Evolutionary conservation across 2,888 invertebrate genomes (phyloP).

Genomic region (Blomia tropicalis): DNA sequence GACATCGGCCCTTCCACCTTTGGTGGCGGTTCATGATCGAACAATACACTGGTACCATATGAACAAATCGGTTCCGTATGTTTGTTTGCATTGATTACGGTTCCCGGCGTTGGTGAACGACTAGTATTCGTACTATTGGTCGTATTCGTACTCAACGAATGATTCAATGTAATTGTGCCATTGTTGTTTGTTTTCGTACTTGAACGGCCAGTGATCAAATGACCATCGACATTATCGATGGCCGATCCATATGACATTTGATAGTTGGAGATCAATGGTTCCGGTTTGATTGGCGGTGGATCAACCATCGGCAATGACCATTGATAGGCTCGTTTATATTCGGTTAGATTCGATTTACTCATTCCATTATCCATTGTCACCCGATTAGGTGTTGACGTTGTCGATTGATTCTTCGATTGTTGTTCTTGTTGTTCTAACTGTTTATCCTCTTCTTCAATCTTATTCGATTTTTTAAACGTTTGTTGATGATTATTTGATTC

Average conservation of each 20-base stretch:
- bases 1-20: neutral
- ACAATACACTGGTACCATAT: neutral
- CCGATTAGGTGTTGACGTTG: neutral
- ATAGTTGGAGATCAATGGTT: slow-evolving; percentile 3
- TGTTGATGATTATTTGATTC: neutral
- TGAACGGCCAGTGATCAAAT: neutral
- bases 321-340: neutral
- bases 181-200: too few relatives aligned
- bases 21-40: neutral
- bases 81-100: neutral
- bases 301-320: slow-evolving; percentile 7
- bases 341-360: neutral
- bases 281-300: neutral
- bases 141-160: neutral
- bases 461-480: neutral
- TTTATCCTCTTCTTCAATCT: neutral
- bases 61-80: neutral
- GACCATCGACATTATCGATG: neutral
- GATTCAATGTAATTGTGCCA: too few relatives aligned
- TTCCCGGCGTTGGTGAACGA: neutral
- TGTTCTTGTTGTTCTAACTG: neutral
- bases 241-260: neutral
- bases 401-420: neutral
- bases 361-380: too few relatives aligned
- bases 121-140: neutral